Conservation (phyloP, 2,797 vertebrate species). For the Mallotus villosus region DNA sequence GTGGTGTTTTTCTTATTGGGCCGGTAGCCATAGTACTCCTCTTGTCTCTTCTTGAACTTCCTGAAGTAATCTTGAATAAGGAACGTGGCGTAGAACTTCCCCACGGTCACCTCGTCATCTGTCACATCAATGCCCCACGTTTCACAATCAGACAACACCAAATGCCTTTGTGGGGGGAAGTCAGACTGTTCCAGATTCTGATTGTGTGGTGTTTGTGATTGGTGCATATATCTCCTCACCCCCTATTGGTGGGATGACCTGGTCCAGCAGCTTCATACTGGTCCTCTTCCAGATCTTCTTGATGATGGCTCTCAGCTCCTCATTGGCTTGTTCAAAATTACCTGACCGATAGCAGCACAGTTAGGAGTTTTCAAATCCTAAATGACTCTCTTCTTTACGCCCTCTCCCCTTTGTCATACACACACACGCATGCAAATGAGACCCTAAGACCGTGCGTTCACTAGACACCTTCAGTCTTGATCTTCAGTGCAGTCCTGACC, state of each 20-base stretch:
- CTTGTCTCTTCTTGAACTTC: constrained; percentile 91
- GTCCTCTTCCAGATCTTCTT: constrained; percentile 98
- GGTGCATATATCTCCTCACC: constrained; percentile 62
- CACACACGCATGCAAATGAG: constrained; percentile 11
- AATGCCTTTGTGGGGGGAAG: neutral
- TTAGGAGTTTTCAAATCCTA: neutral
- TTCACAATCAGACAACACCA: neutral
- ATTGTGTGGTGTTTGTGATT: neutral
- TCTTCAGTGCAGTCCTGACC: constrained; percentile 91
- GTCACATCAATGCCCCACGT: constrained; percentile 25
- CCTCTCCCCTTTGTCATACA: neutral
- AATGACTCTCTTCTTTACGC: neutral
- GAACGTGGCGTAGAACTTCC: constrained; percentile 94
- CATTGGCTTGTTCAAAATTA: constrained; percentile 92
- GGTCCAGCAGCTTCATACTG: constrained; percentile 95
- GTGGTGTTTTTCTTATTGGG: constrained; percentile 84
- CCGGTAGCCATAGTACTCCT: constrained; percentile 90
- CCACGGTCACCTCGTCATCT: constrained; percentile 96
- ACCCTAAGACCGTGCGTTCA: too few relatives aligned
- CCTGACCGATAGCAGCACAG: constrained; percentile 64
- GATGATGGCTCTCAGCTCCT: constrained; percentile 90
- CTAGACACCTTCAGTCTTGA: constrained; percentile 90
- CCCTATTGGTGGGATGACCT: constrained; percentile 93
- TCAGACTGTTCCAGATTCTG: neutral
- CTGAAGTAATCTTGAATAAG: constrained; percentile 95